Conservation (phyloP, 2,888 invertebrate species). For the Schizotus pectinicornis region DNA sequence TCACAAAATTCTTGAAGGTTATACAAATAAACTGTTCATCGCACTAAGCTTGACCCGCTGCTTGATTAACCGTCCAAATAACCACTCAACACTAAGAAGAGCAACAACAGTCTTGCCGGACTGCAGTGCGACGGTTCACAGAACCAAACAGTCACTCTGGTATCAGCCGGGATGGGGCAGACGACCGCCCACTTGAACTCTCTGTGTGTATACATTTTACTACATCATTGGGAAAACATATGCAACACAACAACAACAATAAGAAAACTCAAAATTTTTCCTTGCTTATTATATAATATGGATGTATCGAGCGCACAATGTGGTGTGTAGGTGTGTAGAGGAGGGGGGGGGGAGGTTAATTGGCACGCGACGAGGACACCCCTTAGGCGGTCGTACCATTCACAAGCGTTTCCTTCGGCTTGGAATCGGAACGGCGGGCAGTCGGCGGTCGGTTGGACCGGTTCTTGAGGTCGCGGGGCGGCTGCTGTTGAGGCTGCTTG, state of each 20-base stretch:
- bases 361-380: slow-evolving; percentile 16
- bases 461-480: slow-evolving; percentile 33
- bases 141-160: slow-evolving; percentile 56
- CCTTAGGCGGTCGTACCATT: slow-evolving; percentile 68
- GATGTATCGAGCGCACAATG: slow-evolving; percentile 42
- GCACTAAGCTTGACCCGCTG: slow-evolving; percentile 44
- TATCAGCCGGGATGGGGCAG: slow-evolving; percentile 55
- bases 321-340: slow-evolving; percentile 5
- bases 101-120: slow-evolving; percentile 45
- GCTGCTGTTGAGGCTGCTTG: slow-evolving; percentile 27
- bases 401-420: slow-evolving; percentile 69
- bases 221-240: slow-evolving; percentile 49
- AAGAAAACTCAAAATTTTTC: slow-evolving; percentile 32
- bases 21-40: slow-evolving; percentile 38
- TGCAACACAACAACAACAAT: slow-evolving; percentile 45
- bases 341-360: background rate
- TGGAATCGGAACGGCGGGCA: slow-evolving; percentile 55
- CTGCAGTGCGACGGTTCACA: slow-evolving; percentile 52
- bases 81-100: slow-evolving; percentile 41
- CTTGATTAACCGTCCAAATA: background rate
- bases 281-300: slow-evolving; percentile 23
- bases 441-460: slow-evolving; percentile 52
- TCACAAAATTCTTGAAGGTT: slow-evolving; percentile 45
- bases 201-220: slow-evolving; percentile 38
- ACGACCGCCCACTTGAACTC: slow-evolving; percentile 46